Evolutionary conservation across 2,797 vertebrate genomes (phyloP), one percentile per base, ranked within the genome.

Genomic region (Melanogrammus aeglefinus): DNA sequence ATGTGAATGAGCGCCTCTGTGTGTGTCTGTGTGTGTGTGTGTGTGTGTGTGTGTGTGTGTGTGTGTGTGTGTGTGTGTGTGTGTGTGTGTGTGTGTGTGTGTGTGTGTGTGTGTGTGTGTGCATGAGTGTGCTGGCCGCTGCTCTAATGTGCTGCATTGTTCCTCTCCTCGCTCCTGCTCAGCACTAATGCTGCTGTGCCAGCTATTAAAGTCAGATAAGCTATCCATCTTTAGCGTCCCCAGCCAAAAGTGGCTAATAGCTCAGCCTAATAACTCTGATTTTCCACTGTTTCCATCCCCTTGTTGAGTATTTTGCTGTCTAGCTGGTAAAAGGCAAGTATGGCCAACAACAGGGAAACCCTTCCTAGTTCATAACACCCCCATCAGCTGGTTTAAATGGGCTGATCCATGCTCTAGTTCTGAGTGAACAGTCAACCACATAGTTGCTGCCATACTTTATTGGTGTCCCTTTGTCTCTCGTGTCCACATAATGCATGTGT

Each of bases 121-220:
- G 70, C 18, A 14, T 72, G 70, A 18, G 70, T 35, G 70, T 7
- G 70, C 91, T 93, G 90, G 92, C 92, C 93, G 93, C 90, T 86
- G 63, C 63, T 27, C 92, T 95, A 93, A 94, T 94, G 93, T 89
- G 91, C 86, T 84, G 86, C 92, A 93, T 94, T 95, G 94, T 93
- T 92, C 87, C 89, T 90, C 84, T 88, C 88, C 89, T 91, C 85
- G 82, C 89, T 90, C 87, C 90, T 87, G 90, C 91, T 93, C 91
- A 87, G 92, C 93, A 90, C 90, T 92, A 93, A 92, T 92, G 91
- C 92, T 92, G 92, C 92, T 91, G 89, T 90, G 92, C 91, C 92
- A 92, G 91, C 94, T 92, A 92, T 92, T 93, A 93, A 92, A 92
- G 92, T 91, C 91, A 91, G 91, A 92, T 93, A 94, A 93, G 93